Evolutionary conservation across 2,888 invertebrate species (phyloP), one percentile per base, ranked within the genome.

Genomic region (Clunio marinus): DNA sequence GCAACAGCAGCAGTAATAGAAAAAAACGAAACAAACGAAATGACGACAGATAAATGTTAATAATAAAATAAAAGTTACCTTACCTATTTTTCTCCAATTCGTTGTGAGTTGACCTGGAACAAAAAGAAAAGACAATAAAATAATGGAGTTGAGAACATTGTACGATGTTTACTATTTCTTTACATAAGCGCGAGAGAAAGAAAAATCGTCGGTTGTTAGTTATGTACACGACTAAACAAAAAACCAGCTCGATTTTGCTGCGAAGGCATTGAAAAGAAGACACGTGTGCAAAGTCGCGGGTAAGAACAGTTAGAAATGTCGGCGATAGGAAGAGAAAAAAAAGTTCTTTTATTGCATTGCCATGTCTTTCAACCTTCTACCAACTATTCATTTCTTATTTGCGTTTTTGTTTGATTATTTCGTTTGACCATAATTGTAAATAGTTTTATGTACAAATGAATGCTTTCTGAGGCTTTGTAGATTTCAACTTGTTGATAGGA

Each of bases 31-130:
- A 32, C 5, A 60, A 55, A 46, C 41, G 63, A 45, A 28, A 2
- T 15, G 55, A n/a, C 22, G 35, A 5, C 45, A 10, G 7, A 22
- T 15, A 41, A 51, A 55, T 55, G 66, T 35, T 66, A 66, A 51
- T n/a, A n/a, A n/a, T n/a, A n/a, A n/a, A n/a, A n/a, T n/a, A n/a
- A 35, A 24, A 24, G 45, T 35, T 32, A 66, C 58, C 68, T 68
- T 68, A 68, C 68, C 68, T 68, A 68, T 68, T 68, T 58, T 68
- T 68, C 58, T 68, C 68, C 68, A 68, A 58, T 58, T 68, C 68
- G 58, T 68, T 68, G 58, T 68, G 68, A 68, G 41, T 68, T 57
- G 58, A 58, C 68, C 68, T 68, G 68, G 41, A 68, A 58, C 68
- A 66, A 51, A 51, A 13, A 32, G n/a, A 62, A 32, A 66, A 66